phyloP scores from a whole-genome alignment of 1,140 invertebrate genomes.

The Drosophila santomea region DNA sequence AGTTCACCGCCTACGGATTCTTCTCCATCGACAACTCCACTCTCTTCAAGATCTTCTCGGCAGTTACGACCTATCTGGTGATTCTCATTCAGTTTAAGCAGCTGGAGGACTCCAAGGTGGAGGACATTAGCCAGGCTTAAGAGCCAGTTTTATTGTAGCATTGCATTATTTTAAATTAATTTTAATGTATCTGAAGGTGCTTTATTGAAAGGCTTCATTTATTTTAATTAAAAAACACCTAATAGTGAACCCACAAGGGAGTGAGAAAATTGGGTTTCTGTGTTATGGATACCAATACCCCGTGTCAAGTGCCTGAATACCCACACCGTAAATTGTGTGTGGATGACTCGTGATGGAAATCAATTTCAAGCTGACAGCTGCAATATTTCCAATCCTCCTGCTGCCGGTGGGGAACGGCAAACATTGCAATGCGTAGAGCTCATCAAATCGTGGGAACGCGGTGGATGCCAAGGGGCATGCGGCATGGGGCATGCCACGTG shows the following conservation, averaged over 20 bases:
- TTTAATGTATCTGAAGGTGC: no score
- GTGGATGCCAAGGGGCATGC: slow-evolving; percentile 30
- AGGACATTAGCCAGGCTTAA: slow-evolving; percentile 31
- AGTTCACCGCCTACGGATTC: slow-evolving; percentile 83
- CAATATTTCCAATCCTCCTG: slow-evolving; percentile 5
- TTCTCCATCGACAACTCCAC: slow-evolving; percentile 83
- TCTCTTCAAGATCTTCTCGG: slow-evolving; percentile 82
- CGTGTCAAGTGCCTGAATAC: background rate
- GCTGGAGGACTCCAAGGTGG: slow-evolving; percentile 76
- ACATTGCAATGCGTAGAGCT: slow-evolving; percentile 40
- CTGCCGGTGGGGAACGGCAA: slow-evolving; percentile 3
- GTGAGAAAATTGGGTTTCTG: background rate
- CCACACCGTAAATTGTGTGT: slow-evolving; percentile 13
- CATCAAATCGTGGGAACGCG: slow-evolving; percentile 36
- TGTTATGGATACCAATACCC: background rate
- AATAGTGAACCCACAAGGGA: no score
- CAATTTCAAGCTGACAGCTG: slow-evolving; percentile 21
- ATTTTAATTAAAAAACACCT: no score
- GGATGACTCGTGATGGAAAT: slow-evolving; percentile 18
- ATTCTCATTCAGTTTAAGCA: slow-evolving; percentile 83
- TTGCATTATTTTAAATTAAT: no score
- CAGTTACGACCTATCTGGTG: slow-evolving; percentile 80
- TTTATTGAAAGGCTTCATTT: no score
- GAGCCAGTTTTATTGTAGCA: background rate
- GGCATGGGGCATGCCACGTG: slow-evolving; percentile 35